Conservation (phyloP, 2,888 invertebrate genomes). For the Sialis fuliginosa region DNA sequence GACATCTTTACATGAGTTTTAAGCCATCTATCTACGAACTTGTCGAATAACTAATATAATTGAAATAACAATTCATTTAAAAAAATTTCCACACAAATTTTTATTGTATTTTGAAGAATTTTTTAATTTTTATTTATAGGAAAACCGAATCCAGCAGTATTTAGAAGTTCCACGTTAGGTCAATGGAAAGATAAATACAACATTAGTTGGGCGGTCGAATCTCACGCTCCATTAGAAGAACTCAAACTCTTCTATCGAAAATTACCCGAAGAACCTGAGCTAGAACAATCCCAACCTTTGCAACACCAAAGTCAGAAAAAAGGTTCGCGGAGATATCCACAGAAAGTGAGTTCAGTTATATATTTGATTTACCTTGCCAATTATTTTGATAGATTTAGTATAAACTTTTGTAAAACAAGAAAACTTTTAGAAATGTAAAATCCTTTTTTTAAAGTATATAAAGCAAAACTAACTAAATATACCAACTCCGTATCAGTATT, state of each 20-base stretch:
- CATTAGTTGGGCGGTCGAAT: slow-evolving; percentile 49
- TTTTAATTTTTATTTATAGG: slow-evolving; percentile 23
- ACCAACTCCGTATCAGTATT: too few relatives aligned
- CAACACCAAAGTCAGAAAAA: slow-evolving; percentile 25
- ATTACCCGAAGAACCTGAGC: slow-evolving; percentile 29
- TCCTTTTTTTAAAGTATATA: too few relatives aligned
- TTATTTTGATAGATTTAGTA: too few relatives aligned
- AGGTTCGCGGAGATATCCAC: slow-evolving; percentile 9
- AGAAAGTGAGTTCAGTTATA: background rate
- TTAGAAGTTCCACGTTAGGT: slow-evolving; percentile 42
- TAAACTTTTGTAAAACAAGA: too few relatives aligned
- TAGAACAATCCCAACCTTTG: slow-evolving; percentile 24
- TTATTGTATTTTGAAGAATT: background rate
- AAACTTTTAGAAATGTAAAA: too few relatives aligned
- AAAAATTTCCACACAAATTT: background rate
- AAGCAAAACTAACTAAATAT: too few relatives aligned
- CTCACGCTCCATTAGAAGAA: slow-evolving; percentile 46
- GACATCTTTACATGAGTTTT: too few relatives aligned
- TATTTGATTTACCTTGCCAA: too few relatives aligned
- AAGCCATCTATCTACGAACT: background rate
- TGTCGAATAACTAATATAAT: background rate
- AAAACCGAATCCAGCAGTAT: slow-evolving; percentile 43
- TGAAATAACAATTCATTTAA: background rate
- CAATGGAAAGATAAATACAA: slow-evolving; percentile 42
- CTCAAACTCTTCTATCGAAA: slow-evolving; percentile 45